Evolutionary conservation across 2,113 vertebrate genomes (phyloP).

Genomic region (Fregetta grallaria): DNA sequence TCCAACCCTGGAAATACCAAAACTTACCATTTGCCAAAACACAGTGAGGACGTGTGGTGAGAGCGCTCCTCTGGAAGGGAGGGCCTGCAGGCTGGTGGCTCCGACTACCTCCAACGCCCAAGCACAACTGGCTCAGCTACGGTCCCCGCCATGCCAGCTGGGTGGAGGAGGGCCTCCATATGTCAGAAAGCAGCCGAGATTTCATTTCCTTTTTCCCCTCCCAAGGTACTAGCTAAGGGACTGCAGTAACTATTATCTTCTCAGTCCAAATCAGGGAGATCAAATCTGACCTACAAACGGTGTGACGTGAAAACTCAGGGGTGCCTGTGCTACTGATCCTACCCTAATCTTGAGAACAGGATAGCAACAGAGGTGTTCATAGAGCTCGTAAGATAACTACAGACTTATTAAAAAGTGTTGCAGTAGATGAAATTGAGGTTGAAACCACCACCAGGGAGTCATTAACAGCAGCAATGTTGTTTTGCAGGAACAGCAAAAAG

Average conservation of each 20-base stretch:
- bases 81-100: neutral
- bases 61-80: neutral
- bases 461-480: neutral
- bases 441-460: neutral
- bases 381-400: neutral
- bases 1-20: neutral
- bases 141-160: neutral
- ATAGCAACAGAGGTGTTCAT: neutral
- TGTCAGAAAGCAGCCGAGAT: neutral
- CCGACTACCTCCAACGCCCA: rapidly evolving
- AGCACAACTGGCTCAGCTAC: neutral
- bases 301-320: neutral
- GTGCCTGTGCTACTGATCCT: neutral
- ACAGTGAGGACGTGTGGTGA: rapidly evolving
- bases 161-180: neutral
- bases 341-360: neutral
- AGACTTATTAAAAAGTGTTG: neutral
- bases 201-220: neutral
- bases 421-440: neutral
- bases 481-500: neutral
- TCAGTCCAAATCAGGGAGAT: neutral
- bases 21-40: neutral
- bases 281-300: neutral
- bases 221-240: neutral
- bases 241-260: neutral